Conservation (phyloP, 2,888 invertebrate species). For the Epinotia brunnichana region DNA sequence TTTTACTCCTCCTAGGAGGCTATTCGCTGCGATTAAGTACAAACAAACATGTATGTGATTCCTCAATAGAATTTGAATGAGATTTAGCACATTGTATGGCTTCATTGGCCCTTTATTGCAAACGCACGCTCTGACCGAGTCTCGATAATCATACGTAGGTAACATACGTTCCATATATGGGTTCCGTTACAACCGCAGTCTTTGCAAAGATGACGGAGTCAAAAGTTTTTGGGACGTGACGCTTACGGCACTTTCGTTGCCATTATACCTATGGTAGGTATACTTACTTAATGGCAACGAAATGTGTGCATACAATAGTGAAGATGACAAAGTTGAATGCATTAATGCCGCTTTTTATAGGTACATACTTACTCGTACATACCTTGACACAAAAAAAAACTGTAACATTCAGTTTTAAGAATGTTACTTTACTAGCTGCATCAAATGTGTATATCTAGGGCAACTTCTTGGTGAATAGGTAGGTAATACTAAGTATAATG, state of each 20-base stretch:
- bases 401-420: background rate
- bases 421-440: background rate
- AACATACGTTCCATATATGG: conserved; percentile 49
- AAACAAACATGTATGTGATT: background rate
- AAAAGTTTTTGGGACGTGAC: conserved; percentile 70
- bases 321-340: conserved; percentile 28
- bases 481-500: background rate
- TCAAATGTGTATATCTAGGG: background rate
- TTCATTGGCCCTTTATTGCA: conserved; percentile 47
- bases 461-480: no score
- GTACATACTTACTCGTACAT: no score
- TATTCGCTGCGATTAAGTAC: background rate
- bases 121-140: conserved; percentile 45
- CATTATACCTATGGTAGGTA: conserved; percentile 32
- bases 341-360: background rate
- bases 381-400: conserved; percentile 7
- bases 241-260: conserved; percentile 63
- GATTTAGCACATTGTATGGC: conserved; percentile 37
- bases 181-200: conserved; percentile 55
- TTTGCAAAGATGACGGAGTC: conserved; percentile 54
- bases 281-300: background rate
- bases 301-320: background rate
- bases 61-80: background rate
- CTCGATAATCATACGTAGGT: conserved; percentile 54
- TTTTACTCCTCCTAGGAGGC: background rate